These are phyloP conservation scores for Polypterus senegalus DNA, from an alignment of 2,113 vertebrate species.

Conservation along the genomic window DNA sequence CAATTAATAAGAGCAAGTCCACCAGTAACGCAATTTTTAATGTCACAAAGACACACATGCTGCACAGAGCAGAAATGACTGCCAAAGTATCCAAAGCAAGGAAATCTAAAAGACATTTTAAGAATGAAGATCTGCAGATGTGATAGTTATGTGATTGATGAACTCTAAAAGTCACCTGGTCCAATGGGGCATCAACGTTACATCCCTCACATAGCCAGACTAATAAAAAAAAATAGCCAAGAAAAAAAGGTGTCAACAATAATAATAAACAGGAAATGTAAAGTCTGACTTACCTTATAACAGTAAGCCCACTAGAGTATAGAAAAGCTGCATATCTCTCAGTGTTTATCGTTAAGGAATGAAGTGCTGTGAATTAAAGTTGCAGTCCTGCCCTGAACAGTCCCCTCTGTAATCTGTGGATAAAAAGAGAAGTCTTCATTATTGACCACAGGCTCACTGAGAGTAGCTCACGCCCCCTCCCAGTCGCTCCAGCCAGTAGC, in stretches of 20 bases:
- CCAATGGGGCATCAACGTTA: too few relatives aligned
- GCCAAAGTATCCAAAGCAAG: too few relatives aligned
- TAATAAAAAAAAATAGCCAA: too few relatives aligned
- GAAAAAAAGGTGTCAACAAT: constrained; percentile 4
- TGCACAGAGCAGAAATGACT: too few relatives aligned
- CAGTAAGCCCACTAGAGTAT: constrained; percentile 16
- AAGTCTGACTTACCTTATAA: constrained; percentile 52
- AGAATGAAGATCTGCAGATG: too few relatives aligned
- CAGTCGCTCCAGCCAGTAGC: constrained; percentile 70
- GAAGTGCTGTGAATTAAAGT: constrained; percentile 37
- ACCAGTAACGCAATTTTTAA: too few relatives aligned
- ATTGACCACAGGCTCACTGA: constrained; percentile 68
- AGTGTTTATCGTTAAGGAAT: constrained; percentile 26
- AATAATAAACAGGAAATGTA: constrained; percentile 5
- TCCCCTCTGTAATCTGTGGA: constrained; percentile 69
- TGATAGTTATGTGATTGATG: too few relatives aligned
- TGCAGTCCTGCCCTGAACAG: constrained; percentile 53
- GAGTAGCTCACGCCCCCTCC: constrained; percentile 59
- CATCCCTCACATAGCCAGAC: too few relatives aligned
- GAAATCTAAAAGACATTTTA: too few relatives aligned
- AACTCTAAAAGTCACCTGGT: too few relatives aligned
- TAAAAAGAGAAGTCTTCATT: constrained; percentile 88
- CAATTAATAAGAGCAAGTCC: too few relatives aligned
- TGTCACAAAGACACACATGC: too few relatives aligned
- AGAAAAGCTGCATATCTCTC: constrained; percentile 48